phyloP scores from a whole-genome alignment of 2,797 vertebrate species.

The Ficedula albicollis region DNA sequence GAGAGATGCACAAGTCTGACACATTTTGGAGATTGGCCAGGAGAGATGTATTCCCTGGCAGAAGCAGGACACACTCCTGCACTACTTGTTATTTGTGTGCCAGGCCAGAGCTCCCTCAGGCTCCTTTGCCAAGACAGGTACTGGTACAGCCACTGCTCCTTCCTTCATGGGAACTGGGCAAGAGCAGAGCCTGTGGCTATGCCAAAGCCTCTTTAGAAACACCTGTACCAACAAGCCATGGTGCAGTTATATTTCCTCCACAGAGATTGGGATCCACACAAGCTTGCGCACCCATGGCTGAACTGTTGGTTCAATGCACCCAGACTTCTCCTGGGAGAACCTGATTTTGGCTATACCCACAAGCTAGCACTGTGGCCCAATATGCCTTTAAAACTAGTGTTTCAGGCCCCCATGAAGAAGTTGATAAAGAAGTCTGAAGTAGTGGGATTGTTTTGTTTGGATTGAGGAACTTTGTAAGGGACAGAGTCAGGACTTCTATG shows the following conservation, averaged over 20 bases:
- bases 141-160: neutral
- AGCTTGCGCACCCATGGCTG: fast-evolving
- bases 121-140: fast-evolving
- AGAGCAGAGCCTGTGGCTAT: neutral
- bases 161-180: neutral
- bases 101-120: fast-evolving
- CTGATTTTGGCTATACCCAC: neutral
- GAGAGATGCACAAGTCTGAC: neutral
- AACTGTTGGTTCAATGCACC: fast-evolving
- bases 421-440: conserved; percentile 1
- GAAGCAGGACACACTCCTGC: neutral
- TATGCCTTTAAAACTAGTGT: neutral
- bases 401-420: neutral
- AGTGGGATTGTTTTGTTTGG: neutral
- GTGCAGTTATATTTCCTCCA: neutral
- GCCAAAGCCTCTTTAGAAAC: neutral
- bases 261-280: fast-evolving
- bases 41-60: neutral
- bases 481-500: neutral
- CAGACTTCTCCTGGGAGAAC: neutral
- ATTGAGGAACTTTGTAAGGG: neutral
- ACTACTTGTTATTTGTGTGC: neutral
- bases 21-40: neutral
- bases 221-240: neutral
- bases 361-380: neutral